These are phyloP conservation scores for Elgonia sp. DNA, from an alignment of 2,888 invertebrate species.

Conservation along the genomic window DNA sequence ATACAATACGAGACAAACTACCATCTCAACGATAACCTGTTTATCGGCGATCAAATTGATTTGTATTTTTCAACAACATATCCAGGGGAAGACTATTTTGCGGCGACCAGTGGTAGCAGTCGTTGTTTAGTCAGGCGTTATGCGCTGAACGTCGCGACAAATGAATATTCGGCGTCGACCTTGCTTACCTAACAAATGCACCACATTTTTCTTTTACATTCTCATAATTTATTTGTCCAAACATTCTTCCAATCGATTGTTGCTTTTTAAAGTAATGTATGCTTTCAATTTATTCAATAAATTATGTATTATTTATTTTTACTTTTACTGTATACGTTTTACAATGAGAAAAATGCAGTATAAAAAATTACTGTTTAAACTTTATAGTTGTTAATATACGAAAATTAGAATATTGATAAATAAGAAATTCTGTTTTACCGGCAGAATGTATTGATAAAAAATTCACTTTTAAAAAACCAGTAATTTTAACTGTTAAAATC, in stretches of 20 bases:
- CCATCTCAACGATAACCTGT: slow-evolving; percentile 44
- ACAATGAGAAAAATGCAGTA: too few relatives aligned
- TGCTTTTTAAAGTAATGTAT: slow-evolving; percentile 41
- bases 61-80: slow-evolving; percentile 54
- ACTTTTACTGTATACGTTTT: slow-evolving; percentile 13
- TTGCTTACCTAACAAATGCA: slow-evolving; percentile 44
- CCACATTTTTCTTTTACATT: slow-evolving; percentile 37
- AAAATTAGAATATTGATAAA: too few relatives aligned
- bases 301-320: slow-evolving; percentile 18
- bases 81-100: slow-evolving; percentile 21
- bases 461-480: too few relatives aligned
- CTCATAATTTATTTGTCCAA: slow-evolving; percentile 53
- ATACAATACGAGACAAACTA: slow-evolving; percentile 39
- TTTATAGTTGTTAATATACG: too few relatives aligned
- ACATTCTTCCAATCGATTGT: slow-evolving; percentile 45
- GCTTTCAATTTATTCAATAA: slow-evolving; percentile 29
- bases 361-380: too few relatives aligned
- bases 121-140: slow-evolving; percentile 58
- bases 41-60: slow-evolving; percentile 55
- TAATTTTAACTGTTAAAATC: too few relatives aligned
- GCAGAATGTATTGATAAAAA: too few relatives aligned
- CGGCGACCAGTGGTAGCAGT: slow-evolving; percentile 46
- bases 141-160: slow-evolving; percentile 43
- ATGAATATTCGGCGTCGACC: slow-evolving; percentile 48
- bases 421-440: too few relatives aligned